Base-by-base conservation (phyloP, 2,113 vertebrate genomes). In the Equus quagga region DNA sequence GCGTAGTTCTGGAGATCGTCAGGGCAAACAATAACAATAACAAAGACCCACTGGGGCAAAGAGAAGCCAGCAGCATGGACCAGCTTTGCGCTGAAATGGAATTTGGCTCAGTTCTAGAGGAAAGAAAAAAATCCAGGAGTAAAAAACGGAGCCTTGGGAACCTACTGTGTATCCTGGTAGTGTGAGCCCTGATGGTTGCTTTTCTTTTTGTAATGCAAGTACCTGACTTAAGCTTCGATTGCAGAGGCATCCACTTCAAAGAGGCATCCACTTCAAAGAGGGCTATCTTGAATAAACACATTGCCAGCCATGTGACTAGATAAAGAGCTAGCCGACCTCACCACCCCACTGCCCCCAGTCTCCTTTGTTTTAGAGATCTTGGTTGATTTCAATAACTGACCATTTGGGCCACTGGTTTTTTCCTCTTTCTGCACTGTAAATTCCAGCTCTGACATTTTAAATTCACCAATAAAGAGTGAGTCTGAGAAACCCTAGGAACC, bases 11-110 rank as follows among this genome's bases (percentile, higher is more conserved):
- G 89, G 83, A 96, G 44, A 58, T 41, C 41, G 89, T 93, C 5
- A 5, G 33, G 65, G 15, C 31, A 85, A 83, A 85, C 69, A 94
- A 90, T 33, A 3, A 64, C 4, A 5, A 76, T 70, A 58, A 58
- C 82, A 1, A 33, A 95, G 44, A 82, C 67, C 94, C 84, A 15
- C 21, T 58, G 75, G 72, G 69, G 44, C 82, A 96, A 95, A 88
- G 73, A 73, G 91, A 89, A 84, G 17, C 17, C 82, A 84, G 65
- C 92, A 56, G 18, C 0, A 75, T 82, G 65, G 94, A 95, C 9
- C 13, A 88, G 69, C 3, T 13, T 26, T 96, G 72, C 92, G 64
- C 81, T 84, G 69, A 65, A 96, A 56, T 86, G 79, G 84, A 97
- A 91, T 89, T 85, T 91, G 56, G 44, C 78, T 86, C 87, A 81